A percentile compares a stretch with the other conserved stretches of the same genome.
Evolutionary conservation across 2,888 invertebrate genomes (phyloP).

Genomic region (Synergus gifuensis): DNA sequence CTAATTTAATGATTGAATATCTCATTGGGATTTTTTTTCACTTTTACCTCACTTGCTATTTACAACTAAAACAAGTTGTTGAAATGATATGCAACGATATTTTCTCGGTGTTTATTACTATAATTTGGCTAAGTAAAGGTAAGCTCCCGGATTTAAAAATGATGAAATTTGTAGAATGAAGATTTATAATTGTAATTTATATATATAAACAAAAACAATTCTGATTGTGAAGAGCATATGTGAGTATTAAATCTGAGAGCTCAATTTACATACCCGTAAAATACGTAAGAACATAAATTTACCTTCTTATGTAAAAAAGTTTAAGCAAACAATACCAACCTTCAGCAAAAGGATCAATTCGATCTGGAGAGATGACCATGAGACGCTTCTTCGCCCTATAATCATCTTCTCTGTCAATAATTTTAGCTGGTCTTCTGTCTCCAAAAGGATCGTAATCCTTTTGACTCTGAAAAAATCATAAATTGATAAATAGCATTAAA

Average conservation of each 20-base stretch:
- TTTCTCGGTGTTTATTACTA: background rate
- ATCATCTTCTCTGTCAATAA: slow-evolving; percentile 98
- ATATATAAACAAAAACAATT: background rate
- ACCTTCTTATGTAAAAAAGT: background rate
- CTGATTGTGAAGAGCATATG: slow-evolving; percentile 3
- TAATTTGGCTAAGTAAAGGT: background rate
- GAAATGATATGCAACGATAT: background rate
- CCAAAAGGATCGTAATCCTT: slow-evolving; percentile 97
- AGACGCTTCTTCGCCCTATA: slow-evolving; percentile 93
- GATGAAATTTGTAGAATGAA: background rate
- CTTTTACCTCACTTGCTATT: background rate
- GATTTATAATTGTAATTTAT: background rate
- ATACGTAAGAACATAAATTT: slow-evolving; percentile 24
- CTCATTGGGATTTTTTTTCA: background rate
- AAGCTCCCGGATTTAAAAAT: background rate
- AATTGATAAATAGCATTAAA: slow-evolving; percentile 25
- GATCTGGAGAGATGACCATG: slow-evolving; percentile 97
- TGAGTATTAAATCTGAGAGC: background rate
- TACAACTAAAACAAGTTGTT: background rate
- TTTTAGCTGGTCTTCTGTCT: slow-evolving; percentile 92
- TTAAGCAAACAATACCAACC: slow-evolving; percentile 82
- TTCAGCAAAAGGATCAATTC: slow-evolving; percentile 98
- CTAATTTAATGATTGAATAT: background rate
- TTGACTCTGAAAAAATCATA: slow-evolving; percentile 82
- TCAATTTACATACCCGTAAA: background rate